phyloP scores from a whole-genome alignment of 2,888 invertebrate genomes.

The Endotricha flammealis region DNA sequence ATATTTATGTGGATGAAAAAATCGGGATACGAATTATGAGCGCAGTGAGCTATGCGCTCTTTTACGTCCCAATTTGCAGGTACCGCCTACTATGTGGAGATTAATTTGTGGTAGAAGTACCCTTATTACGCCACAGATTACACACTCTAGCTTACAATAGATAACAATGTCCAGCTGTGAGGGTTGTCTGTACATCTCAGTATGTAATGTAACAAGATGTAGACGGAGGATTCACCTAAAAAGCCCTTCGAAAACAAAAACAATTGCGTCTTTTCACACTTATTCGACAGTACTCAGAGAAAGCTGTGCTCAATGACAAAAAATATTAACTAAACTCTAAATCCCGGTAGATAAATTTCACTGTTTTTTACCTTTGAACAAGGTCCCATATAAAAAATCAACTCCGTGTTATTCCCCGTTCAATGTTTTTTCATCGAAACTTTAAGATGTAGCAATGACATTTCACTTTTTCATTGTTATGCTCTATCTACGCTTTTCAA shows the following conservation, averaged over 20 bases:
- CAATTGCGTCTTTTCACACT: too few species aligned
- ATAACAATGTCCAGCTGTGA: neutral
- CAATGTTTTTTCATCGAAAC: too few species aligned
- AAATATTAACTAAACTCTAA: too few species aligned
- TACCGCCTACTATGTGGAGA: conserved; percentile 51
- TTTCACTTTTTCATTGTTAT: conserved; percentile 19
- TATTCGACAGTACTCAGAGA: too few species aligned
- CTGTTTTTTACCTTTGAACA: too few species aligned
- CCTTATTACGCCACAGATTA: conserved; percentile 1
- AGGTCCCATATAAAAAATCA: too few species aligned
- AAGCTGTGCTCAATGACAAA: too few species aligned
- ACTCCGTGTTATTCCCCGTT: too few species aligned
- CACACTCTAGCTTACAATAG: neutral
- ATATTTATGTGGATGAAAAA: conserved; percentile 76
- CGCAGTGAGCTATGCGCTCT: conserved; percentile 65
- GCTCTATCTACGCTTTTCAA: conserved; percentile 41
- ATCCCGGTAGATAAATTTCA: too few species aligned
- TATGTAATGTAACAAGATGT: too few species aligned
- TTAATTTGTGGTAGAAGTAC: conserved; percentile 45
- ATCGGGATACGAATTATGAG: conserved; percentile 66
- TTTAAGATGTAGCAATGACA: conserved; percentile 7
- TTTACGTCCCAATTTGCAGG: conserved; percentile 64
- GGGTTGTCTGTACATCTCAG: neutral
- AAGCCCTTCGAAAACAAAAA: neutral
- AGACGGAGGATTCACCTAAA: too few species aligned